These are phyloP conservation scores for Copidosoma aretas DNA, from an alignment of 2,888 invertebrate species.

Conservation along the genomic window DNA sequence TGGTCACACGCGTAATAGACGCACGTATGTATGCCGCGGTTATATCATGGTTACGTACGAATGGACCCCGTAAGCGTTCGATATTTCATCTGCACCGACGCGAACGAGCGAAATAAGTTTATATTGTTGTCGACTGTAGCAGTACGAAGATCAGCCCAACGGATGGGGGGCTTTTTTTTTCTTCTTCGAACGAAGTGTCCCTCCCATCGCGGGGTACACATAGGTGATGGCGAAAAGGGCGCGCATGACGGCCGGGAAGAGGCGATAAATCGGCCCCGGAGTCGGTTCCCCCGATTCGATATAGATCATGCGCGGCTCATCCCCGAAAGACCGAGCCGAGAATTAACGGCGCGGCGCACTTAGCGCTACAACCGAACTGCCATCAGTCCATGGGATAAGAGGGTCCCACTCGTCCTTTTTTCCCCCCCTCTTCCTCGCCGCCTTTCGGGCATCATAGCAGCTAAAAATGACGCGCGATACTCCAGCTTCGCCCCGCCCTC, in stretches of 20 bases:
- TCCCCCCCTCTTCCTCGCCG: background rate
- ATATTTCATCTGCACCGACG: too few species aligned
- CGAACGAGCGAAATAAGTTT: too few species aligned
- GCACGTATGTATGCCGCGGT: background rate
- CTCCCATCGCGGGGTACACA: too few species aligned
- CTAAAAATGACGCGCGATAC: slow-evolving; percentile 6
- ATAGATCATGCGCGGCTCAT: slow-evolving; percentile 46
- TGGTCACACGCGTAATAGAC: slow-evolving; percentile 23
- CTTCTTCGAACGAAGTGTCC: too few species aligned
- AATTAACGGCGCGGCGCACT: slow-evolving; percentile 54
- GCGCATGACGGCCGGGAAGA: too few species aligned
- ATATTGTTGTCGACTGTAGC: too few species aligned
- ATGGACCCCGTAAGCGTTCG: too few species aligned
- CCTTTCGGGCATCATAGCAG: background rate
- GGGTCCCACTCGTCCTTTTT: background rate
- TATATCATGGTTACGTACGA: background rate
- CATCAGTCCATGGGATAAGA: background rate
- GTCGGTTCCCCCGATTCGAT: too few species aligned
- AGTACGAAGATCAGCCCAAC: too few species aligned
- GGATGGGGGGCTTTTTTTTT: too few species aligned
- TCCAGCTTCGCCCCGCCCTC: background rate
- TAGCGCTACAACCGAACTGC: slow-evolving; percentile 9
- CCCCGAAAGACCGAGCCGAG: slow-evolving; percentile 39
- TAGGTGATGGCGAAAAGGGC: too few species aligned
- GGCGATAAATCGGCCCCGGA: too few species aligned